Evolutionary conservation across 2,113 vertebrate species (phyloP).

Genomic region (Procapra przewalskii): DNA sequence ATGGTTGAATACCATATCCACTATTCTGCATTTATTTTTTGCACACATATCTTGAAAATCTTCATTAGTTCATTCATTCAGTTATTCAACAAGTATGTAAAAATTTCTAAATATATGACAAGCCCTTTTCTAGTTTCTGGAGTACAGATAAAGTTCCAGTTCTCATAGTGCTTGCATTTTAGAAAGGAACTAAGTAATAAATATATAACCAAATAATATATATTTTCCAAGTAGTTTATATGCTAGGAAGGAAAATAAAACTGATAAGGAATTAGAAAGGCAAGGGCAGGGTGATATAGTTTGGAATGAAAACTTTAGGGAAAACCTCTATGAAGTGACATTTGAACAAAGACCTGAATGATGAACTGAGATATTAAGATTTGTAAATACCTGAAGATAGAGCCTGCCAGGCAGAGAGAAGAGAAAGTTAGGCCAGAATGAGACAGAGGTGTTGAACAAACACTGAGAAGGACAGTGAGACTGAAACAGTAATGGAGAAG

Average conservation of each 20-base stretch:
- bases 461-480: neutral
- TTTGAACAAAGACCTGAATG: neutral
- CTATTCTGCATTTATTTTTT: neutral
- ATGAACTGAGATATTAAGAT: neutral
- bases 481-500: neutral
- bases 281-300: neutral
- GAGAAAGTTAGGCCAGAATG: neutral
- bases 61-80: neutral
- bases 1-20: neutral
- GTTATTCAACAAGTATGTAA: neutral
- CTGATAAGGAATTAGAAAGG: neutral
- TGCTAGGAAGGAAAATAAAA: neutral
- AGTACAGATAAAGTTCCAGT: neutral
- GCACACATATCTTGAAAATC: neutral
- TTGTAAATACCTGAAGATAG: neutral
- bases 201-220: neutral
- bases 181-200: neutral
- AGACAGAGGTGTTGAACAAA: neutral
- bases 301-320: neutral
- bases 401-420: neutral
- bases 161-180: neutral
- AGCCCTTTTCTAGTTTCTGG: neutral
- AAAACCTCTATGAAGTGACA: neutral
- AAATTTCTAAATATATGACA: neutral
- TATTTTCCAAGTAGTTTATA: neutral